Evolutionary conservation across 1,140 invertebrate species (phyloP), one percentile per base, ranked within the genome.

Genomic region (Geopemphigus sp.): DNA sequence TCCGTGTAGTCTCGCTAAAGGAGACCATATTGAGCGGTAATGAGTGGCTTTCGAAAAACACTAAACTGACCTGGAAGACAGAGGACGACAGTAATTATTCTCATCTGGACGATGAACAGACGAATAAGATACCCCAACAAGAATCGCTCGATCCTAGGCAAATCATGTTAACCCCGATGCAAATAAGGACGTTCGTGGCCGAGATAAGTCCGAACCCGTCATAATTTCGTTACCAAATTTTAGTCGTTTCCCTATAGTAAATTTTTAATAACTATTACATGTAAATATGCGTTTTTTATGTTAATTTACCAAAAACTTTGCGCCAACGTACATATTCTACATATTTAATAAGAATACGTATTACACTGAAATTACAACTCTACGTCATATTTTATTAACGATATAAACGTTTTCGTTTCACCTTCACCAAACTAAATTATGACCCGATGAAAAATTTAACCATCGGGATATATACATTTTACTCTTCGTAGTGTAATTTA

Each of bases 11-110:
- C 24, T 78, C 74, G 12, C 5, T 78, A 17, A 78, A 54, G 24
- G 74, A 78, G 39, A 78, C 74, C n/a, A 78, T 78, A 61, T 26
- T 78, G 32, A 57, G 74, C 6, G 74, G 74, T 19, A 78, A 78
- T 10, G 39, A 78, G 47, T 78, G 56, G 56, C 39, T 78, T 5
- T 19, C 39, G 1, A 57, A 78, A n/a, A 59, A 63, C 32, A 63
- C 14, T 19, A 78, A 78, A 63, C 39, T 78, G 6, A 45, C 74
- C 8, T 78, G 74, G 74, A 63, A 10, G 10, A 2, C 56, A 14
- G 57, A 63, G 24, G 24, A 78, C n/a, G 47, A 14, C 17, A 6
- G 61, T n/a, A 63, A 14, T 39, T 8, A 8, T 78, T 47, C 47
- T 45, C 0, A 8, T 39, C n/a, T 3, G 15, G 11, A 26, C 6